Evolutionary conservation across 2,888 invertebrate genomes (phyloP).

Genomic region (Drosophila cognata): DNA sequence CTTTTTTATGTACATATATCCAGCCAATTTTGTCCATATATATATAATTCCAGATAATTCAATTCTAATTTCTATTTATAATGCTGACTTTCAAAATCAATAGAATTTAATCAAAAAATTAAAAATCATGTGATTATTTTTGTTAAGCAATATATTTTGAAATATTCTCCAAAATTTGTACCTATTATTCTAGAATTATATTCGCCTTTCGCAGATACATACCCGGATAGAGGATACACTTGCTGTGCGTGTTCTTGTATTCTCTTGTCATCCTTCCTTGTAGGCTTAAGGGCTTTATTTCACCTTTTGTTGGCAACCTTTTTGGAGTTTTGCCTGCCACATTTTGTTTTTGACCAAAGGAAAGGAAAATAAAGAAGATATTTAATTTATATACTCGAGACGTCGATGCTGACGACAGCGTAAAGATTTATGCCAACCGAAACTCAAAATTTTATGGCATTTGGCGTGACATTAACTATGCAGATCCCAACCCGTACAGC

Average conservation of each 20-base stretch:
- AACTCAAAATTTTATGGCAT: conserved; percentile 63
- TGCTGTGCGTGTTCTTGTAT: neutral
- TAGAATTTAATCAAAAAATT: neutral
- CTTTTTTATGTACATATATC: neutral
- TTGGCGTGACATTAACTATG: conserved; percentile 43
- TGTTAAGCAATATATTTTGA: neutral
- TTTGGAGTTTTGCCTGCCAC: conserved; percentile 15
- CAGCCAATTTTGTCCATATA: neutral
- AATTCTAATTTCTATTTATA: neutral
- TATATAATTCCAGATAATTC: neutral
- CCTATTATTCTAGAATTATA: neutral
- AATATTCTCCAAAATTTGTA: neutral
- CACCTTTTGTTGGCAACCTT: conserved; percentile 49
- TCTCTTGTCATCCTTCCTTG: neutral
- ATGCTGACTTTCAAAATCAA: neutral
- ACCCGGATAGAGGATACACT: conserved; percentile 29
- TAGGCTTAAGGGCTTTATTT: conserved; percentile 69
- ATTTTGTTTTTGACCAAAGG: conserved; percentile 45
- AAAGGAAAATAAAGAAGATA: conserved; percentile 13
- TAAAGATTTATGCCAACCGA: conserved; percentile 64
- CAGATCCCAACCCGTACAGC: conserved; percentile 6
- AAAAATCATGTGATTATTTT: neutral
- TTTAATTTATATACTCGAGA: conserved; percentile 42
- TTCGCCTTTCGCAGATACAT: neutral
- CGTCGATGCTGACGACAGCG: conserved; percentile 58